Percentiles rank a stretch among this genome's conserved stretches.
Conservation (phyloP, 2,888 invertebrate genomes). For the Gymnocheta viridis region DNA sequence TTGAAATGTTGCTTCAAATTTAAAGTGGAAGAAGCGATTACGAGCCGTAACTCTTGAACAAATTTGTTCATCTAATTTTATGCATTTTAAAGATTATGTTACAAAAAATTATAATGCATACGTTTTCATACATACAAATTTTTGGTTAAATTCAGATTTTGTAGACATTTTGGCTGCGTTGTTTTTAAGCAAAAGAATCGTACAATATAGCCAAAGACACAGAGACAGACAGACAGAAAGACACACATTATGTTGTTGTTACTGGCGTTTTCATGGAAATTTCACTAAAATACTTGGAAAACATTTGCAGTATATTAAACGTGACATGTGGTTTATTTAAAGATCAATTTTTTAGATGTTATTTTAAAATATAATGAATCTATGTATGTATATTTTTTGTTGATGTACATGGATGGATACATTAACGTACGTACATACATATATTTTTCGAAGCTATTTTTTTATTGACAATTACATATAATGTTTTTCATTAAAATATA, state of each 20-base stretch:
- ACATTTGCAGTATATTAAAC: constrained; percentile 35
- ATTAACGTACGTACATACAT: too few species aligned
- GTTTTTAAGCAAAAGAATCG: background rate
- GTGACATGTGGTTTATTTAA: constrained; percentile 57
- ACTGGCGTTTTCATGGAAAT: constrained; percentile 53
- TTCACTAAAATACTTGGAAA: constrained; percentile 62
- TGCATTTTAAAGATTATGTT: constrained; percentile 72
- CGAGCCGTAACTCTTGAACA: constrained; percentile 37
- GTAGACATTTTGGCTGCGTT: constrained; percentile 35
- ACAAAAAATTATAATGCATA: constrained; percentile 50
- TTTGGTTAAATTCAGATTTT: constrained; percentile 10
- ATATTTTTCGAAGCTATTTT: background rate
- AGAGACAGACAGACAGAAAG: background rate
- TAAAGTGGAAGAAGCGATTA: constrained; percentile 4
- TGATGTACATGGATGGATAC: too few species aligned
- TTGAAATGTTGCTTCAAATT: constrained; percentile 38
- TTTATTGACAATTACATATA: background rate
- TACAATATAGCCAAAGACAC: background rate
- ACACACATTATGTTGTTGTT: constrained; percentile 61
- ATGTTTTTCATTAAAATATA: background rate
- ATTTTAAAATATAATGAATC: background rate
- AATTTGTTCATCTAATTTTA: constrained; percentile 72
- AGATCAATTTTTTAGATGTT: constrained; percentile 41
- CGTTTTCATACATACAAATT: constrained; percentile 30
- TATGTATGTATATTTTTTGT: background rate